Evolutionary conservation across 2,113 vertebrate genomes (phyloP).

Genomic region (Myiozetetes cayanensis): DNA sequence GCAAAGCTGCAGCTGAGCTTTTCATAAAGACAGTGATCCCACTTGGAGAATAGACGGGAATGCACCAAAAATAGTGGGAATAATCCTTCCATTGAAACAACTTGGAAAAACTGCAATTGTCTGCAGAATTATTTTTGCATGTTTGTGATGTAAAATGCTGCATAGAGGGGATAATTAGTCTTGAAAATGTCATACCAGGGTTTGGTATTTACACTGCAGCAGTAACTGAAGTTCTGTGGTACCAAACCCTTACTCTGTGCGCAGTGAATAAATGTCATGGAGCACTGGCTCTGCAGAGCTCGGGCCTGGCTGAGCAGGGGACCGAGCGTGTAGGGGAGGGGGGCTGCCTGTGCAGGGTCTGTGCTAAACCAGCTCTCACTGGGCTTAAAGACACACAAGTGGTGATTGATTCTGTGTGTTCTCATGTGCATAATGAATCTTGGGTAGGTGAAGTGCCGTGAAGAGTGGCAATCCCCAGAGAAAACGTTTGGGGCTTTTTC

Average conservation of each 20-base stretch:
- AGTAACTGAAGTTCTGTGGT: neutral
- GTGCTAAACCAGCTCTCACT: neutral
- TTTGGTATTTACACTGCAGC: neutral
- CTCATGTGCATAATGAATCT: neutral
- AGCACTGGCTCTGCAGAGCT: neutral
- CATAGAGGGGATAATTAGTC: neutral
- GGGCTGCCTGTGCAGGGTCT: neutral
- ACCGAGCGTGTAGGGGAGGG: neutral
- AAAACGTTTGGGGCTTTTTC: neutral
- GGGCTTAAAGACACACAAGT: neutral
- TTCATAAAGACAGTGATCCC: neutral
- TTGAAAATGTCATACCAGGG: neutral
- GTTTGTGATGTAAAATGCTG: neutral
- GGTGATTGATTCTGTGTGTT: neutral
- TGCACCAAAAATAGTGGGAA: neutral
- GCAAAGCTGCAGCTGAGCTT: conserved; percentile 47
- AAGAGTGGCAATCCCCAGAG: neutral
- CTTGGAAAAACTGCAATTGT: neutral
- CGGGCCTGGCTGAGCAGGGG: neutral
- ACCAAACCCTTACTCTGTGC: neutral
- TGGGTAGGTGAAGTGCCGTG: neutral
- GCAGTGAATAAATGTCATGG: neutral
- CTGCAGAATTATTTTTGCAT: conserved; percentile 21
- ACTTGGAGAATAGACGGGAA: neutral
- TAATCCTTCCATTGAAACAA: neutral